Base-by-base conservation (phyloP, 2,888 invertebrate species). In the Camponotus fellah region DNA sequence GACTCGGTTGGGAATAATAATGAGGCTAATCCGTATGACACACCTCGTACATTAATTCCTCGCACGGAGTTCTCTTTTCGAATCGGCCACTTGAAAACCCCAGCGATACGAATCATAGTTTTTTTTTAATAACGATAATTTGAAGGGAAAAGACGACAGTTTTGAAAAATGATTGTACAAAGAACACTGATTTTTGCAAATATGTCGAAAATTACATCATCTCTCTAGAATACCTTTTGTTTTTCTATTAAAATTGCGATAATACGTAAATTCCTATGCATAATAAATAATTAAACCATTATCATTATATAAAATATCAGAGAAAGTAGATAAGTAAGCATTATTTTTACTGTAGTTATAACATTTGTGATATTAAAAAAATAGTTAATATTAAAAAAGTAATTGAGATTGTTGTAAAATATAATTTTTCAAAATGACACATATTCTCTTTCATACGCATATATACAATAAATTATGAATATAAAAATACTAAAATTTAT, bases 1-100 rank as follows among this genome's bases (percentile, higher is more conserved):
- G 79, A 84, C 84, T 89, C 87, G 83, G 87, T 86, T 84, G 82
- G 82, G 90, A 92, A 91, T 92, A 92, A 91, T 91, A 90, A 91
- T 91, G 90, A 90, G 87, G 89, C 89, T 91, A 92, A 92, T 92
- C 91, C 90, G 88, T 81, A 77, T 82, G 92, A 91, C 91, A 89
- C 86, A 88, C 90, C 86, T 91, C 86, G 84, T 89, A 79, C 86
- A 89, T 88, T 87, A 90, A 89, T 90, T 88, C 86, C 71, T 88
- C 53, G 83, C 86, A 87, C 83, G 89, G 64, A 79, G 8, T 79
- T 34, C 26, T 82, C 32, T 71, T 58, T 81, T 82, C 71, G 65
- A 79, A 37, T 12, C 68, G 80, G 43, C 86, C 87, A 89, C 85
- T 90, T 81, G 77, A 87, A 86, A 83, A 49, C 87, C 77, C 64